Evolutionary conservation across 1,140 invertebrate species (phyloP).

Genomic region (Drosophila baimaii): DNA sequence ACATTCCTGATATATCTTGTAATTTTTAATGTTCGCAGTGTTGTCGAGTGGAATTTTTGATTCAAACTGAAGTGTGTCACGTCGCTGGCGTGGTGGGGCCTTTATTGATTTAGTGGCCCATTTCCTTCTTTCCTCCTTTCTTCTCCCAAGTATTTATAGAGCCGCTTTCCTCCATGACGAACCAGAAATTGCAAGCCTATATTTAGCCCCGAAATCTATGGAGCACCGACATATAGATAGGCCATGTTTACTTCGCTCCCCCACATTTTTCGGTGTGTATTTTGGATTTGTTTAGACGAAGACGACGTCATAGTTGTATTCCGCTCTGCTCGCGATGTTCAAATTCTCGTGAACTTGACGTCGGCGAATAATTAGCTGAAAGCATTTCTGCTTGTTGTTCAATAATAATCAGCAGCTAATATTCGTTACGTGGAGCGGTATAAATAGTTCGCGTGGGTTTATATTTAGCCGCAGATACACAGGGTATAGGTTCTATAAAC

Average conservation of each 20-base stretch:
- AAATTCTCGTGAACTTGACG: conserved; percentile 74
- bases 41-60: conserved; percentile 44
- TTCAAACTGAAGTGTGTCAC: conserved; percentile 70
- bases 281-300: conserved; percentile 46
- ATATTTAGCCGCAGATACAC: conserved; percentile 59
- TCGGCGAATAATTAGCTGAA: conserved; percentile 73
- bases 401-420: conserved; percentile 69
- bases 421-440: conserved; percentile 71
- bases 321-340: conserved; percentile 18
- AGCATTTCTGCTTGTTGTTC: conserved; percentile 63
- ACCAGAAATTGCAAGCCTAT: conserved; percentile 63
- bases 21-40: conserved; percentile 80
- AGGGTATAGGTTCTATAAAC: conserved; percentile 19
- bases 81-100: conserved; percentile 25
- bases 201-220: conserved; percentile 39
- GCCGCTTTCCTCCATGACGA: conserved; percentile 49
- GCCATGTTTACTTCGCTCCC: conserved; percentile 54
- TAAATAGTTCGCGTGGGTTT: conserved; percentile 58
- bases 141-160: conserved; percentile 29
- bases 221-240: conserved; percentile 53
- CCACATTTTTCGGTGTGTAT: conserved; percentile 35
- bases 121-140: conserved; percentile 24
- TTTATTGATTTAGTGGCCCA: conserved; percentile 62
- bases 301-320: conserved; percentile 68
- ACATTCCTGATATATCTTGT: conserved; percentile 70